Percentiles rank a stretch among this genome's conserved stretches.
phyloP scores from a whole-genome alignment of 1,140 invertebrate species.

The Thaumatotibia leucotreta region DNA sequence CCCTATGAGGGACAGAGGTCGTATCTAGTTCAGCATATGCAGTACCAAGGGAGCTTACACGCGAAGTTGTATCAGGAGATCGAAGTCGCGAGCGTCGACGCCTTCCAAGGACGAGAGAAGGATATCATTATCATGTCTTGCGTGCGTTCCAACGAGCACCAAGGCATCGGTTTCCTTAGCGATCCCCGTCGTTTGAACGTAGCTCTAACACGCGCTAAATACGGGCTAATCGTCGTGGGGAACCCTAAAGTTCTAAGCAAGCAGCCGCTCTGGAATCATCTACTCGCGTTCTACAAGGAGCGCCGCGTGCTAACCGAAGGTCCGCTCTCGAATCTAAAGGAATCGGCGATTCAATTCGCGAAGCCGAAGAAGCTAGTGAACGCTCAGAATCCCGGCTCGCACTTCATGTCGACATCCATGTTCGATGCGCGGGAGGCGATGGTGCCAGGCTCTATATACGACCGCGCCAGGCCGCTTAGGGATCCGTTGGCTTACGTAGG shows the following conservation, averaged over 20 bases:
- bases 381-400: constrained; percentile 94
- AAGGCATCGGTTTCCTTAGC: constrained; percentile 97
- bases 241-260: constrained; percentile 99
- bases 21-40: constrained; percentile 99
- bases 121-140: constrained; percentile 99
- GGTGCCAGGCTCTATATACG: constrained; percentile 85
- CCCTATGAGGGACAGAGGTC: constrained; percentile 99
- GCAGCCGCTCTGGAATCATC: constrained; percentile 98
- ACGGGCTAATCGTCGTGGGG: constrained; percentile 98
- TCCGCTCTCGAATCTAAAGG: constrained; percentile 97
- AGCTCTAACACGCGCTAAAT: constrained; percentile 97
- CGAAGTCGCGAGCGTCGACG: constrained; percentile 99
- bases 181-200: constrained; percentile 99
- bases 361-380: constrained; percentile 98
- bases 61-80: constrained; percentile 99
- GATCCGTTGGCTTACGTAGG: constrained; percentile 97
- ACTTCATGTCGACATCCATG: constrained; percentile 98
- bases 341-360: constrained; percentile 97
- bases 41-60: constrained; percentile 97
- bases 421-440: constrained; percentile 94
- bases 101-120: constrained; percentile 98
- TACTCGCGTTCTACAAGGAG: constrained; percentile 98
- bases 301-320: constrained; percentile 98
- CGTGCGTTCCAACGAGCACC: constrained; percentile 94
- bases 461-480: constrained; percentile 74